Base-by-base conservation (phyloP, 2,888 invertebrate genomes). In the Calliopum simillimum region DNA sequence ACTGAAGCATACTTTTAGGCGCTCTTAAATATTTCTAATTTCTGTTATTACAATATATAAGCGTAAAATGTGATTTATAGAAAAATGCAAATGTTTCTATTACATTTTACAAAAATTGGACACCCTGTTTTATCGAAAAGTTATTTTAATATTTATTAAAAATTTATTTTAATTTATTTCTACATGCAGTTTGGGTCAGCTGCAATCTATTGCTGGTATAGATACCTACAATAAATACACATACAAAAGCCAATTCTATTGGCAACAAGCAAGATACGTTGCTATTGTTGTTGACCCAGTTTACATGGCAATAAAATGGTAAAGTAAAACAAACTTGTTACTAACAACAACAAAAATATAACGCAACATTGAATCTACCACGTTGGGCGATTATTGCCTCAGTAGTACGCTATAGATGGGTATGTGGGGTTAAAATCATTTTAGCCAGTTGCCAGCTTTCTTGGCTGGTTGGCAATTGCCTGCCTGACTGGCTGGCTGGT, bases 281-380 rank as follows among this genome's bases (percentile, higher is more conserved):
- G 33, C 33, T 33, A 66, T 33, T 23, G 44, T 33, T 56, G 66
- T 58, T 56, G 66, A 66, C 66, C 66, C 56, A 66, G 66, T 66
- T 66, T 41, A 41, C 25, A 25, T 14, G 23, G 13, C 19, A 53
- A 53, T 25, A 23, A 11, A n/a, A 66, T 23, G 23, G 33, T 23
- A 66, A 66, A 66, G 16, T 16, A 19, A 49, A 66, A 21, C 23
- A 43, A 66, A 56, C 66, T 33, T 23, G 66, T 58, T 66, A 44
- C 55, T 44, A 25, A 64, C 16, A 61, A 61, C 44, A 61, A 21
- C 43, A 59, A 43, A 19, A 46, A 33, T 33, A 43, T 11, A 43
- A 43, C 43, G 56, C 62, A 61, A 49, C 41, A 51, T 33, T 33
- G 8, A 33, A 33, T 33, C 25, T 43, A 62, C 21, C n/a, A 44